These are phyloP conservation scores for Halcyon senegalensis DNA, from an alignment of 2,113 vertebrate species.

Conservation along the genomic window DNA sequence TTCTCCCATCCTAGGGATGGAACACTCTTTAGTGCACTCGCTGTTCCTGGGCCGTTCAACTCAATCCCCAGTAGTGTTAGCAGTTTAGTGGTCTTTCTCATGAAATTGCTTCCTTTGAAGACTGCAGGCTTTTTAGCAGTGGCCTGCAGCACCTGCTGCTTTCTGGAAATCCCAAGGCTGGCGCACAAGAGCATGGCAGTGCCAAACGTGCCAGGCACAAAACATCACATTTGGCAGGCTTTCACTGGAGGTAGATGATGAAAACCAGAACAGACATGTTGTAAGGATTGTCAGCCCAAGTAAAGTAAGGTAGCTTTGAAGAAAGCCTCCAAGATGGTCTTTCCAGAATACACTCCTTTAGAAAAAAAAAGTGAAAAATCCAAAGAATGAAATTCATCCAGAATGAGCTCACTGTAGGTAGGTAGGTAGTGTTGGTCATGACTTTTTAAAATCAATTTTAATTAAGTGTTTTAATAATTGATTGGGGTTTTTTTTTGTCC, in stretches of 20 bases:
- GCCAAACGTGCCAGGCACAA: not conserved
- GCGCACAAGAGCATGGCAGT: not conserved
- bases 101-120: constrained; percentile 22
- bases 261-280: not conserved
- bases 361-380: not conserved
- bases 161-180: not conserved
- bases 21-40: not conserved
- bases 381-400: not conserved
- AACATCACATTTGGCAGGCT: not conserved
- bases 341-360: not conserved
- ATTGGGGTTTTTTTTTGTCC: not conserved
- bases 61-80: not conserved
- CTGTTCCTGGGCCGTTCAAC: not conserved
- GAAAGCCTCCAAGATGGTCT: not conserved
- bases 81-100: not conserved
- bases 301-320: not conserved
- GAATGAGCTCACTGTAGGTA: not conserved
- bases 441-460: not conserved
- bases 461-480: not conserved
- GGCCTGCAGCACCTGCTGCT: constrained; percentile 15
- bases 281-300: not conserved
- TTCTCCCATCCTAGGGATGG: not conserved
- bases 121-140: constrained; percentile 3
- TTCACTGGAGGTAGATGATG: not conserved
- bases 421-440: not conserved